A percentile compares a stretch with the other conserved stretches of the same genome.
Evolutionary conservation across 2,888 invertebrate genomes (phyloP).

Genomic region (Drosophila helvetica): DNA sequence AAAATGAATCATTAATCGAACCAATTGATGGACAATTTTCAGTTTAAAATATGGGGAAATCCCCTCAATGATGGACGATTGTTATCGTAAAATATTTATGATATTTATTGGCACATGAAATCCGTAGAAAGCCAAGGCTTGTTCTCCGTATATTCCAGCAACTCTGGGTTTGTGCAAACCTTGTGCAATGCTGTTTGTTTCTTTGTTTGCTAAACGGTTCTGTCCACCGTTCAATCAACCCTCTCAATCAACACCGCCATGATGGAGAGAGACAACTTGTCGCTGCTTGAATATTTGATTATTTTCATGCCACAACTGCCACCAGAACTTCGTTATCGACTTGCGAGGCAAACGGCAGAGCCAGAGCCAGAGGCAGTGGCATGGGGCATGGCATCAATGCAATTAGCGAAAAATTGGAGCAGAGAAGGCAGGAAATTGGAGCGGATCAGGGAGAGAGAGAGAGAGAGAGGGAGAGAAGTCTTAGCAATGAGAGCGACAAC

Average conservation of each 20-base stretch:
- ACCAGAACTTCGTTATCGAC: slow-evolving; percentile 9
- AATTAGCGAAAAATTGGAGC: slow-evolving; percentile 46
- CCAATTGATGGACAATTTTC: background rate
- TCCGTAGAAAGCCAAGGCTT: slow-evolving; percentile 1
- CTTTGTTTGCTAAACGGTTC: slow-evolving; percentile 41
- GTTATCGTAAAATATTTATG: background rate
- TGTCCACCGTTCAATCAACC: slow-evolving; percentile 46
- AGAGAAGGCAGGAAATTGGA: slow-evolving; percentile 47
- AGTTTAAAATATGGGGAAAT: background rate
- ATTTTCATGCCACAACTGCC: background rate
- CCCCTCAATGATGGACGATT: background rate
- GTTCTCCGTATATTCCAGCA: background rate
- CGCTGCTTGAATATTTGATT: background rate
- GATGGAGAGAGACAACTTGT: slow-evolving; percentile 9
- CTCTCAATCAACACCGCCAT: slow-evolving; percentile 16
- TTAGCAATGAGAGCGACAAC: slow-evolving; percentile 26
- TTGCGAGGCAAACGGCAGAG: slow-evolving; percentile 6
- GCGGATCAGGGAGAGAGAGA: slow-evolving; percentile 41
- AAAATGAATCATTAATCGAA: background rate
- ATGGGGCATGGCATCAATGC: slow-evolving; percentile 19
- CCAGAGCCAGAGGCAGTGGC: background rate
- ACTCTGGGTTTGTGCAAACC: slow-evolving; percentile 12
- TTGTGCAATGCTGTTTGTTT: slow-evolving; percentile 28
- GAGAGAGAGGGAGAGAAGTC: slow-evolving; percentile 28
- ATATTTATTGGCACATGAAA: background rate